These are phyloP conservation scores for Typhlomys cinereus DNA, from an alignment of 2,113 vertebrate species.

Conservation along the genomic window DNA sequence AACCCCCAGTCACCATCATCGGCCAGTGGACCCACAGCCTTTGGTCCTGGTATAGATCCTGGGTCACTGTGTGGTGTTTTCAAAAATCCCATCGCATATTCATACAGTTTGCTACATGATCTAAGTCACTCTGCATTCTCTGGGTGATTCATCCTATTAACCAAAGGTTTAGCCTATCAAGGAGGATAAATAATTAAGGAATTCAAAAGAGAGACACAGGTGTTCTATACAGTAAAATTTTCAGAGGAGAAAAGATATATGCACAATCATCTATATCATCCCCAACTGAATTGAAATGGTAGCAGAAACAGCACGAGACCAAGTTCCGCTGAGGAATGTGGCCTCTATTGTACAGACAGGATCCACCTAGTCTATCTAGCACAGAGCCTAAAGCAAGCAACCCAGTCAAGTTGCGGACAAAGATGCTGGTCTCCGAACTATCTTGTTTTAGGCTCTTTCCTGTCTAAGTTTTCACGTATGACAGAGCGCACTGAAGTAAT, in stretches of 20 bases:
- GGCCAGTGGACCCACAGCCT: neutral
- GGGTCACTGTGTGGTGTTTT: slow-evolving; percentile 61
- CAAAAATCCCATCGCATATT: slow-evolving; percentile 74
- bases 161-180: slow-evolving; percentile 75
- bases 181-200: slow-evolving; percentile 76
- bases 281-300: slow-evolving; percentile 24
- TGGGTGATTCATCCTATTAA: slow-evolving; percentile 71
- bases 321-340: neutral
- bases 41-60: slow-evolving; percentile 54
- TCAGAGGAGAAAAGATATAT: slow-evolving; percentile 75
- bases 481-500: neutral
- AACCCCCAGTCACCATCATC: neutral
- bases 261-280: slow-evolving; percentile 53
- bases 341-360: slow-evolving; percentile 41
- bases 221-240: slow-evolving; percentile 79
- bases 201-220: slow-evolving; percentile 76
- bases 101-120: slow-evolving; percentile 74
- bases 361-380: slow-evolving; percentile 21
- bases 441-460: slow-evolving; percentile 37
- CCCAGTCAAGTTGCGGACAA: neutral
- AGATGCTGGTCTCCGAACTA: slow-evolving; percentile 11
- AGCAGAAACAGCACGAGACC: neutral
- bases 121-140: slow-evolving; percentile 74
- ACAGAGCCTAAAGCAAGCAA: slow-evolving; percentile 33
- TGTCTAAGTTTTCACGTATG: slow-evolving; percentile 44